Conservation (phyloP, 2,113 vertebrate genomes). For the Morone saxatilis region DNA sequence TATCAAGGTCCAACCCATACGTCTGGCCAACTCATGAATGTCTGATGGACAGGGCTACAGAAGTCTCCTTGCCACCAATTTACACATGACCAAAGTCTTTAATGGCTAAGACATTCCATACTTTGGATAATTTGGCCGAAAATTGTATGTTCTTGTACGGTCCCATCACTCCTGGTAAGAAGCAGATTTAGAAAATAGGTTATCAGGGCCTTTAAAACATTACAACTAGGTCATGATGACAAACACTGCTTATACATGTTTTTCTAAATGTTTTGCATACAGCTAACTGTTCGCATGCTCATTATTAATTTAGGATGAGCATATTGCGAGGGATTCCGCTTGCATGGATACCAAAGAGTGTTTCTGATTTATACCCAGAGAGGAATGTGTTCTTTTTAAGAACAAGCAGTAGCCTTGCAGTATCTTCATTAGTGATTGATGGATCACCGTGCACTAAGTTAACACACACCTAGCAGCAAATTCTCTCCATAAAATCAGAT, state of each 20-base stretch:
- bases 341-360: constrained; percentile 40
- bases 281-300: constrained; percentile 44
- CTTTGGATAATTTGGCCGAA: background rate
- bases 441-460: constrained; percentile 68
- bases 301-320: constrained; percentile 67
- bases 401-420: constrained; percentile 45
- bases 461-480: constrained; percentile 78
- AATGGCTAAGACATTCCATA: background rate
- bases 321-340: constrained; percentile 52
- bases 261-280: constrained; percentile 45
- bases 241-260: constrained; percentile 16
- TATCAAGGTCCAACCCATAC: no score
- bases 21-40: no score
- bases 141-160: background rate
- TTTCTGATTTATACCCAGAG: constrained; percentile 60
- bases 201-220: background rate
- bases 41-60: background rate
- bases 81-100: background rate
- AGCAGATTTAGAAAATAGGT: background rate
- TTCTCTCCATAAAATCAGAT: constrained; percentile 76
- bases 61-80: background rate
- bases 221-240: constrained; percentile 4
- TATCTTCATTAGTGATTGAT: constrained; percentile 82
- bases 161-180: background rate
- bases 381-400: constrained; percentile 53